Evolutionary conservation across 2,113 vertebrate genomes (phyloP), one percentile per base, ranked within the genome.

Genomic region (Phyllopteryx taeniolatus): DNA sequence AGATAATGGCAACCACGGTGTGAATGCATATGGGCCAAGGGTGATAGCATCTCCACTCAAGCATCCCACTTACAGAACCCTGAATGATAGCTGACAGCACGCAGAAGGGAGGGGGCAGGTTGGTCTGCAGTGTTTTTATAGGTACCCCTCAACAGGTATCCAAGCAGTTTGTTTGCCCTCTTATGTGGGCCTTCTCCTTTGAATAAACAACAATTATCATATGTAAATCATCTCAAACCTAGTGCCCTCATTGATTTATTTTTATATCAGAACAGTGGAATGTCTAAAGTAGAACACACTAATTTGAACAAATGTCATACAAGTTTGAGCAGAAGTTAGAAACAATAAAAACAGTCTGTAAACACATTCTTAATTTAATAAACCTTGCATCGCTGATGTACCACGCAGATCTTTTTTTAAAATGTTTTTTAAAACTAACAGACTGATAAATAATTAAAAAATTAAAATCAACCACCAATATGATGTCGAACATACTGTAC

Each of bases 1-100:
- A 92, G 92, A 94, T 94, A 93, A 92, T 87, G 78, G 75, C 84
- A 80, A 78, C 84, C 85, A 88, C 87, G 89, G 92, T 93, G 93
- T 93, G 90, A 91, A 91, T 84, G 87, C 82, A 89, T 92, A 87
- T 82, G 84, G 90, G 79, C 80, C 79, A 47, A 74, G 49, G 47
- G 83, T 91, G 93, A 94, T 93, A 92, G 79, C 82, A 93, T 94
- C 92, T 92, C 71, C 61, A 72, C 90, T 92, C 85, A 90, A 93
- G 91, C 88, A 90, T 90, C 88, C 88, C 88, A 92, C 91, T 92
- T 93, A 92, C 76, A 72, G 85, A 70, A 44, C 82, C 77, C 78
- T 90, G 92, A 94, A 87, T 89, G 91, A 92, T 91, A 88, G 85
- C 87, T 90, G 85, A 90, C 88, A 84, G 88, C 75, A 71, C 83